phyloP scores from a whole-genome alignment of 2,888 invertebrate genomes.

The Cryptophagus acutangulus region DNA sequence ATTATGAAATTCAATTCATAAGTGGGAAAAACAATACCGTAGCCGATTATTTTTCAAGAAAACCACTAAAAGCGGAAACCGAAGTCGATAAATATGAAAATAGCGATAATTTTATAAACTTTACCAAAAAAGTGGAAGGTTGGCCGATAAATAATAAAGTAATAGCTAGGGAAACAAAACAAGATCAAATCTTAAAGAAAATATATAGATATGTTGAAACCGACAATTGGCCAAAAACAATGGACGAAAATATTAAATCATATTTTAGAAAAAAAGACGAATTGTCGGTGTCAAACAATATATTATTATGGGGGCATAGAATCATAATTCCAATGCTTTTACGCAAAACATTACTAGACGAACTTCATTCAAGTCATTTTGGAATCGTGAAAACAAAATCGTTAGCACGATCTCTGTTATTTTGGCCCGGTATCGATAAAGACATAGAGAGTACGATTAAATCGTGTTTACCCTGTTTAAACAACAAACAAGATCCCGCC shows the following conservation, averaged over 20 bases:
- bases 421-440: conserved; percentile 4
- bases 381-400: conserved; percentile 5
- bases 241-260: conserved; percentile 4
- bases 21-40: conserved; percentile 14
- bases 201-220: conserved; percentile 1
- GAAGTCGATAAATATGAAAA: not conserved
- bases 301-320: conserved; percentile 4
- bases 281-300: not conserved
- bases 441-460: not conserved
- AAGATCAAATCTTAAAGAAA: not conserved
- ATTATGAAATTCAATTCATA: conserved; percentile 15
- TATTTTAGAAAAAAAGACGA: conserved; percentile 3
- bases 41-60: conserved; percentile 14
- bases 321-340: conserved; percentile 3
- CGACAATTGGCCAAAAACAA: conserved; percentile 4
- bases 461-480: not conserved
- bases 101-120: conserved; percentile 5
- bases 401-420: not conserved
- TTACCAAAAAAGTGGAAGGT: conserved; percentile 1
- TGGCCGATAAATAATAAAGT: conserved; percentile 8
- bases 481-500: not conserved
- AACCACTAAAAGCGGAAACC: conserved; percentile 9
- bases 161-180: not conserved
- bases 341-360: not conserved
- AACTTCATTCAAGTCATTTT: conserved; percentile 2